Evolutionary conservation across 2,888 invertebrate genomes (phyloP).

Genomic region (Rhyacophila evoluta): DNA sequence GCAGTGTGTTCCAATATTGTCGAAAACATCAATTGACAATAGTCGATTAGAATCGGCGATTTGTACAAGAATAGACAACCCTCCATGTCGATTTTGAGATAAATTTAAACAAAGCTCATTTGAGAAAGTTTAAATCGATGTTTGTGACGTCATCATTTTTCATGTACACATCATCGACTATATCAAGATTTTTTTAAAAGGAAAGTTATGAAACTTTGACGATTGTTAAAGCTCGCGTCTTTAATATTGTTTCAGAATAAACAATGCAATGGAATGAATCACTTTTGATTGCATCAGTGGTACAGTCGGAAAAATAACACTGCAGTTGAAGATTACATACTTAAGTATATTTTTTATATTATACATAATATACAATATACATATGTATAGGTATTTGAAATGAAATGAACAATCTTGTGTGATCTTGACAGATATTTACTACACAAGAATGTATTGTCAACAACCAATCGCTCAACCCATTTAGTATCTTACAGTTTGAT

Average conservation of each 20-base stretch:
- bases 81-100: not conserved
- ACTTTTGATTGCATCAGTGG: conserved; percentile 20
- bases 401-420: too few relatives aligned
- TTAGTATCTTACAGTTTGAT: too few relatives aligned
- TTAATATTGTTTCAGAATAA: not conserved
- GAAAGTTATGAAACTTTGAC: conserved; percentile 1
- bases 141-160: conserved; percentile 14
- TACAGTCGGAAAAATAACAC: too few relatives aligned
- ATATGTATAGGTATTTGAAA: too few relatives aligned
- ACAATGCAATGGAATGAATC: not conserved
- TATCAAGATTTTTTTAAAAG: conserved; percentile 16
- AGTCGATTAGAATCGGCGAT: not conserved
- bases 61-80: not conserved
- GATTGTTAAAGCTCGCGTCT: conserved; percentile 10
- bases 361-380: too few relatives aligned
- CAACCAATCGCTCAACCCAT: too few relatives aligned
- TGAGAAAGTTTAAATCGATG: conserved; percentile 5
- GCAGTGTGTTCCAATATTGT: too few relatives aligned
- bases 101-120: not conserved
- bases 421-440: too few relatives aligned
- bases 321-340: too few relatives aligned
- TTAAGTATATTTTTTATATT: too few relatives aligned
- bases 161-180: not conserved
- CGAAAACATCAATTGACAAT: too few relatives aligned
- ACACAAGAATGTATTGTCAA: too few relatives aligned